Evolutionary conservation across 2,888 invertebrate species (phyloP).

Genomic region (Campopleginae sp.): DNA sequence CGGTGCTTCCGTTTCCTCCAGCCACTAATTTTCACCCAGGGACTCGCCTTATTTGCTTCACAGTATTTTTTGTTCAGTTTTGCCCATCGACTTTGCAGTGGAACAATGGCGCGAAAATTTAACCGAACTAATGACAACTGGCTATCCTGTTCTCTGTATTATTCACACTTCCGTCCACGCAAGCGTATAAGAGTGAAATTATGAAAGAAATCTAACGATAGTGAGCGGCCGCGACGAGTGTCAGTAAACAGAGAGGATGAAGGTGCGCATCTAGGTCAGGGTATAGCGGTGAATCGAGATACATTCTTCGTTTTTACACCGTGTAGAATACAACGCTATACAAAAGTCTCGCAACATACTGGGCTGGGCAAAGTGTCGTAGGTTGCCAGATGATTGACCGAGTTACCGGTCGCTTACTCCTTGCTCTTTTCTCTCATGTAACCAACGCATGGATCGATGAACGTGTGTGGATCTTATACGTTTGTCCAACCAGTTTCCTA

Average conservation of each 20-base stretch:
- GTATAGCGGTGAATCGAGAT: conserved; percentile 68
- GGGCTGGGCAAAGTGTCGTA: conserved; percentile 49
- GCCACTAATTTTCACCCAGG: no score
- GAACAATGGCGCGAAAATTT: not conserved
- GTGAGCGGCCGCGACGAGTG: conserved; percentile 24
- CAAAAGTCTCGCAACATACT: conserved; percentile 22
- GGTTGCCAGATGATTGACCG: conserved; percentile 73
- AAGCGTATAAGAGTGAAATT: conserved; percentile 21
- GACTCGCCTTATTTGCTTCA: no score
- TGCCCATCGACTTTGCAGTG: not conserved
- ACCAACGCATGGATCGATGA: not conserved
- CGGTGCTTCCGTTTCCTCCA: not conserved
- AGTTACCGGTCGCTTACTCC: conserved; percentile 64
- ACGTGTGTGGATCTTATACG: not conserved
- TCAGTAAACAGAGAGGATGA: conserved; percentile 38
- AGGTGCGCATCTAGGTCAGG: conserved; percentile 65
- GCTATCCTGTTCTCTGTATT: not conserved
- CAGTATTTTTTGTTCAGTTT: no score
- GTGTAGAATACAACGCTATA: conserved; percentile 1
- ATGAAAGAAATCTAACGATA: conserved; percentile 37
- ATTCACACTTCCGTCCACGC: not conserved
- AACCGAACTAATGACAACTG: not conserved
- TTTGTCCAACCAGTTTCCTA: not conserved
- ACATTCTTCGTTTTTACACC: conserved; percentile 34
- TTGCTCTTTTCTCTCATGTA: not conserved